Percentiles rank a stretch among this genome's conserved stretches.
phyloP scores from a whole-genome alignment of 2,113 vertebrate genomes.

The Ophiodon elongatus region DNA sequence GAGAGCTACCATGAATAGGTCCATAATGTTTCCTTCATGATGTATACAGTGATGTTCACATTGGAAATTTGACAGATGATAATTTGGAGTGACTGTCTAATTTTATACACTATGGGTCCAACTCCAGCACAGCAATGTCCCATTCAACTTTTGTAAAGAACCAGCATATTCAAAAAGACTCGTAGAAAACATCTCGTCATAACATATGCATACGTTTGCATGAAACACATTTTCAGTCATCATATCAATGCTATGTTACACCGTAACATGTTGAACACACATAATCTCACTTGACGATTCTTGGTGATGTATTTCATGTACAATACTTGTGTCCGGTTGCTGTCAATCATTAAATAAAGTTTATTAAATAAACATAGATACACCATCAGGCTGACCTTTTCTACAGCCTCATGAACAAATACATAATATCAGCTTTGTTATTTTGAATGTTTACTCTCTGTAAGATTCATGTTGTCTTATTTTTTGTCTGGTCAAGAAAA shows the following conservation, averaged over 20 bases:
- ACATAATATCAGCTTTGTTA: neutral
- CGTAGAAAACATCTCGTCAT: constrained; percentile 63
- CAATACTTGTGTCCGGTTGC: constrained; percentile 29
- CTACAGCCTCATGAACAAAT: neutral
- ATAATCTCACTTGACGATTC: constrained; percentile 20
- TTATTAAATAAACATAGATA: constrained; percentile 26
- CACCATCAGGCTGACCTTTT: neutral
- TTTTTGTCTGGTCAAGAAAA: neutral
- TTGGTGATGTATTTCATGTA: constrained; percentile 42
- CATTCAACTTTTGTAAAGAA: constrained; percentile 52
- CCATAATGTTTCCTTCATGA: constrained; percentile 68
- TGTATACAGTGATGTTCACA: constrained; percentile 79
- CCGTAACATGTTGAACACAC: constrained; percentile 38
- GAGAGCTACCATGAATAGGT: constrained; percentile 75
- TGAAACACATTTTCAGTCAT: constrained; percentile 58
- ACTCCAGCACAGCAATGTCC: constrained; percentile 57
- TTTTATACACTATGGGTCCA: constrained; percentile 45
- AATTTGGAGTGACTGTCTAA: constrained; percentile 54
- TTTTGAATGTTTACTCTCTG: neutral
- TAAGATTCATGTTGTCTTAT: neutral
- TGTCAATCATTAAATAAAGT: constrained; percentile 16
- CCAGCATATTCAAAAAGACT: constrained; percentile 52
- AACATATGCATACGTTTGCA: constrained; percentile 47
- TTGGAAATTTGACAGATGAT: constrained; percentile 73
- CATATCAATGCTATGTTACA: constrained; percentile 32